Base-by-base conservation (phyloP, 2,888 invertebrate species). In the Sericinus montela region DNA sequence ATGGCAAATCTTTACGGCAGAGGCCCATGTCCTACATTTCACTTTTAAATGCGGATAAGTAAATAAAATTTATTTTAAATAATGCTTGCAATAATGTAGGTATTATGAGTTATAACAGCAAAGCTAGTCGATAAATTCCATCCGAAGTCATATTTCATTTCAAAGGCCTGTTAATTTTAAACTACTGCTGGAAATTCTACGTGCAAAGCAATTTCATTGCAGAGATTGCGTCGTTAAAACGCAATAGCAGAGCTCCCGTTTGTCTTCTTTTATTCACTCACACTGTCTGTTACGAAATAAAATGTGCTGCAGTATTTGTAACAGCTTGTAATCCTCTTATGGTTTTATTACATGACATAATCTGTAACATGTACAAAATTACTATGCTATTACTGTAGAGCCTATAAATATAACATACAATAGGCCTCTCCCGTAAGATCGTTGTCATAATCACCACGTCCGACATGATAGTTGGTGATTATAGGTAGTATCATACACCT, bases 121-220 rank as follows among this genome's bases (percentile, higher is more conserved):
- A 1, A 40, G 8, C 23, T 13, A 41, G 23, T 32, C 13, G 14
- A 43, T 23, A 32, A 43, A 34, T 23, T 43, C 13, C 2, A 9
- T 19, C 10, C 23, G 25, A 23, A 34, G 11, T 10, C 34, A 34
- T 34, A 25, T 43, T 34, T 43, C 34, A 43, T 19, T 34, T 43
- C 34, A 23, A 43, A 34, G 8, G 34, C 34, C 19, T 34, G 34
- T 13, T 34, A 43, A 34, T 14, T 43, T 23, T 23, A 32, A 34
- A 43, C 42, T 34, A 13, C 32, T 11, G 14, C 32, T 23, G 42
- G 14, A 23, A 32, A 43, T 43, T 43, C 11, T 25, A 34, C 19
- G 42, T 43, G 34, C 9, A 34, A 43, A 43, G 42, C 42, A 34
- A 43, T 43, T 43, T 43, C 19, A 34, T 34, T 15, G 23, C 9